phyloP scores from a whole-genome alignment of 2,113 vertebrate species.

The Crotalus helleri region DNA sequence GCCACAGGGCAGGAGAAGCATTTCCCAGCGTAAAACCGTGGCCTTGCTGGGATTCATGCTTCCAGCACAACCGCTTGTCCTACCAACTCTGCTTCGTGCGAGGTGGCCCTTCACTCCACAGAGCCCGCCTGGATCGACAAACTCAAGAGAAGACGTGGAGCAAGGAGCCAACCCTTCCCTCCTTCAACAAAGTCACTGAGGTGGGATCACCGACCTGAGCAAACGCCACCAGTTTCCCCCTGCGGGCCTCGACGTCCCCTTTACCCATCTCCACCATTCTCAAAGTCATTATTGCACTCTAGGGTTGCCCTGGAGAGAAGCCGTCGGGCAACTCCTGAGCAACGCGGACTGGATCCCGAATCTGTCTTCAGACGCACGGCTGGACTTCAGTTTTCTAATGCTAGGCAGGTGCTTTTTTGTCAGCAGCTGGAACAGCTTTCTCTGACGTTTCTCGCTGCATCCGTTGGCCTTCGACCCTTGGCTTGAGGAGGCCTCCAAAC shows the following conservation, averaged over 20 bases:
- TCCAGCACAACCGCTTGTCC: background rate
- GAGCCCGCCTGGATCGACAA: no score
- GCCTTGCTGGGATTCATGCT: no score
- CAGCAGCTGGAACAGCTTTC: constrained; percentile 60
- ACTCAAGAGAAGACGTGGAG: background rate
- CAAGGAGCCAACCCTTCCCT: background rate
- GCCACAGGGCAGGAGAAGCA: background rate
- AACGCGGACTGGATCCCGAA: background rate
- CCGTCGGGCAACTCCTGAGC: accelerated
- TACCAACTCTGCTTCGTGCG: background rate
- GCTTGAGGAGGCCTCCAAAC: background rate
- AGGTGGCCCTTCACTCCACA: no score
- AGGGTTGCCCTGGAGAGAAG: background rate
- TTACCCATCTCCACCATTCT: background rate
- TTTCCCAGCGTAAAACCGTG: no score
- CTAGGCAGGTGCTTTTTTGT: constrained; percentile 56
- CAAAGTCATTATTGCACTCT: background rate
- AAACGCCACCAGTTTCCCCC: background rate
- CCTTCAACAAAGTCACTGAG: background rate
- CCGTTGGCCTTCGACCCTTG: background rate
- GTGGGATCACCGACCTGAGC: background rate
- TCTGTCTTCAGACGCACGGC: background rate
- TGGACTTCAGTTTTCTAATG: constrained; percentile 35
- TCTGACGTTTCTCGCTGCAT: constrained; percentile 43
- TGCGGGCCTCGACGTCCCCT: background rate